phyloP scores from a whole-genome alignment of 2,113 vertebrate species.

The Ascaphus truei region DNA sequence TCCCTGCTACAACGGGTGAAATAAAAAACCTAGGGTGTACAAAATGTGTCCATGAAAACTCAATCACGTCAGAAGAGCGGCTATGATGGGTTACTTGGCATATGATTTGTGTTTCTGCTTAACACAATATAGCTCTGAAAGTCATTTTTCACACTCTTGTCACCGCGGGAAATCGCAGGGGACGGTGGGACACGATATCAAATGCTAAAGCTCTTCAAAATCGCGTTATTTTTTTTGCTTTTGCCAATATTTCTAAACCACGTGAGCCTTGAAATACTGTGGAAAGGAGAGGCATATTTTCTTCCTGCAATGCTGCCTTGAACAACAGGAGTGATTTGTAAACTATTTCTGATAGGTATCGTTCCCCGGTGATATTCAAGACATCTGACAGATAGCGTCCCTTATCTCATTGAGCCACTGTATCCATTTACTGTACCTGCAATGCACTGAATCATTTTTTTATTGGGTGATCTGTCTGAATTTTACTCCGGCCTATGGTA shows the following conservation, averaged over 20 bases:
- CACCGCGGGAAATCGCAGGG: background rate
- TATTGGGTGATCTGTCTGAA: slow-evolving; percentile 27
- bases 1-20: too few species aligned
- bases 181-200: background rate
- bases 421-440: background rate
- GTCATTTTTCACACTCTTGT: background rate
- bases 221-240: background rate
- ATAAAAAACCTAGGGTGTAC: too few species aligned
- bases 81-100: background rate
- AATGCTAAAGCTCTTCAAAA: background rate
- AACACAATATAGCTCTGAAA: background rate
- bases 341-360: slow-evolving; percentile 14
- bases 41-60: too few species aligned
- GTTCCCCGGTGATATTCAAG: slow-evolving; percentile 10
- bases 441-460: slow-evolving; percentile 20
- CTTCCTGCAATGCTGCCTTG: background rate
- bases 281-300: background rate
- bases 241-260: background rate
- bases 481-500: slow-evolving; percentile 16
- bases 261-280: background rate
- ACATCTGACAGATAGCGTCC: slow-evolving; percentile 19
- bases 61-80: background rate
- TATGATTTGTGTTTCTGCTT: background rate
- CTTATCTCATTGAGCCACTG: slow-evolving; percentile 10
- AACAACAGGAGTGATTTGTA: slow-evolving; percentile 11